These are phyloP conservation scores for Plotosus lineatus DNA, from an alignment of 2,113 vertebrate genomes.

Conservation along the genomic window DNA sequence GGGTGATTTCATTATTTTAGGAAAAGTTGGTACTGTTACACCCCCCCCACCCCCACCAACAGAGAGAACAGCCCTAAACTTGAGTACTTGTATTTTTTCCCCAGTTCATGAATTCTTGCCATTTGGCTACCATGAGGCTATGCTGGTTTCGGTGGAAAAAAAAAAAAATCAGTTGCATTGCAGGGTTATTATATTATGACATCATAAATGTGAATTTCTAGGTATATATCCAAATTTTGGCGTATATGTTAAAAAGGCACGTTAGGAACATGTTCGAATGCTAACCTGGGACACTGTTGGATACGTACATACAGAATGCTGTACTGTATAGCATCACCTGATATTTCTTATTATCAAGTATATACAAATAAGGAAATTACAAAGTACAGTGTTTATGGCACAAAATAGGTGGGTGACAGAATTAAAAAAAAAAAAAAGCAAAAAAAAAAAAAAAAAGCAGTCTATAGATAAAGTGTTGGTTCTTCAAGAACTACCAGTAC, in stretches of 20 bases:
- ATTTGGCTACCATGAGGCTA: background rate
- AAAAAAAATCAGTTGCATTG: background rate
- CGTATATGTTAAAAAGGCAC: background rate
- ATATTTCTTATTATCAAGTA: background rate
- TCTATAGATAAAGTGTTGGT: background rate
- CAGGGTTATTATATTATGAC: background rate
- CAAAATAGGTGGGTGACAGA: background rate
- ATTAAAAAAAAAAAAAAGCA: background rate
- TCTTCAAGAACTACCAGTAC: background rate
- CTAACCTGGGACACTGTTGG: conserved; percentile 5
- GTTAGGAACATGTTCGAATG: conserved; percentile 1
- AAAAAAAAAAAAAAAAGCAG: background rate
- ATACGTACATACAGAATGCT: background rate
- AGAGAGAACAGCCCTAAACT: background rate
- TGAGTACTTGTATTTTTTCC: background rate
- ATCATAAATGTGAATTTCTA: background rate
- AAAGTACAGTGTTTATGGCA: background rate
- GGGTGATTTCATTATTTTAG: background rate
- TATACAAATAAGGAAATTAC: background rate
- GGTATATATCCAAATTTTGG: background rate
- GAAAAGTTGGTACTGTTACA: background rate
- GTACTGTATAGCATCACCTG: background rate
- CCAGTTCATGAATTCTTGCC: background rate
- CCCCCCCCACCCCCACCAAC: background rate
- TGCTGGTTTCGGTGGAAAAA: background rate